These are phyloP conservation scores for Agapornis roseicollis DNA, from an alignment of 2,113 vertebrate species.

Conservation along the genomic window DNA sequence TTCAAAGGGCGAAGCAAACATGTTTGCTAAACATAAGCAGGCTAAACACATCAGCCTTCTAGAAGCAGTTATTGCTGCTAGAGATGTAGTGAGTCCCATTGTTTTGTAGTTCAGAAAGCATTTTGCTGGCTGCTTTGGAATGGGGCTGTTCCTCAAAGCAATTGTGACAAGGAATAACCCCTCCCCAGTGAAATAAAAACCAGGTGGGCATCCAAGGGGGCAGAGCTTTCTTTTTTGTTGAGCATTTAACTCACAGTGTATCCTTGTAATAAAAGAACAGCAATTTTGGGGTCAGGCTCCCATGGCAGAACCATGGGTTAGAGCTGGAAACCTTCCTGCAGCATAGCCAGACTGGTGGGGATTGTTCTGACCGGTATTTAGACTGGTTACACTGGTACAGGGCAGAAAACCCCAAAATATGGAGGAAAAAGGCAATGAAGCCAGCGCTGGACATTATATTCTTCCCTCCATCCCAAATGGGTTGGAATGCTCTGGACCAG, in stretches of 20 bases:
- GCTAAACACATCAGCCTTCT: slow-evolving; percentile 10
- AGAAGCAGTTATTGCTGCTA: slow-evolving; percentile 20
- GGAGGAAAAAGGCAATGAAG: background rate
- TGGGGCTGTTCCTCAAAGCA: background rate
- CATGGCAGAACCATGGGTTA: background rate
- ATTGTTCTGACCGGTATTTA: background rate
- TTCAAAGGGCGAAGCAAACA: slow-evolving; percentile 1
- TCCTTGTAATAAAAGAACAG: background rate
- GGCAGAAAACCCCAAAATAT: background rate
- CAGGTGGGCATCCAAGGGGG: slow-evolving; percentile 14
- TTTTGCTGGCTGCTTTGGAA: background rate
- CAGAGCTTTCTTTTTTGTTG: background rate
- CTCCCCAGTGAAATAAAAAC: slow-evolving; percentile 20
- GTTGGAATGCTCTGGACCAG: background rate
- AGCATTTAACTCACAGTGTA: background rate
- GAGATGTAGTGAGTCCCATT: background rate
- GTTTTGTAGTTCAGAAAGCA: background rate
- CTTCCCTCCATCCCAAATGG: background rate
- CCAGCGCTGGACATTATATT: background rate
- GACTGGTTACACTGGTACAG: background rate
- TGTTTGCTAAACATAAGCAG: slow-evolving; percentile 12
- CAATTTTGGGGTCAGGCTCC: background rate
- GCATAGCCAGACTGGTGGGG: fast-evolving
- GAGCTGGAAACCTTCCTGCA: background rate
- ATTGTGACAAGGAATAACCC: background rate